These are phyloP conservation scores for Collichthys lucidus DNA, from an alignment of 2,113 vertebrate species.

Conservation along the genomic window DNA sequence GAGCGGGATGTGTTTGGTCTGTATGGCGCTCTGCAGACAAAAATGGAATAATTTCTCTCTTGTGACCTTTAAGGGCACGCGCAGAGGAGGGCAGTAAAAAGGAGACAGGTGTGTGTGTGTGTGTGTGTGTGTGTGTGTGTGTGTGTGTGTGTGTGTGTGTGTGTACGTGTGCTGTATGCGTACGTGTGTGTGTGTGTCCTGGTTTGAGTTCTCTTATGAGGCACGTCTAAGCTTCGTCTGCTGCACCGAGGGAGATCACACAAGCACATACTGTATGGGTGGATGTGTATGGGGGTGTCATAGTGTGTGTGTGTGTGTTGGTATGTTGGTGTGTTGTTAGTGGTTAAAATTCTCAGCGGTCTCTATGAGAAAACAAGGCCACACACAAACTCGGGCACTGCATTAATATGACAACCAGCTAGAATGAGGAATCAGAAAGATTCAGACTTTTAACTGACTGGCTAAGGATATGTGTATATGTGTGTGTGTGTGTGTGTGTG, in stretches of 20 bases:
- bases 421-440: constrained; percentile 30
- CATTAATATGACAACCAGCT: constrained; percentile 59
- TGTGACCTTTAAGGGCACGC: constrained; percentile 63
- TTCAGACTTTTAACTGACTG: constrained; percentile 31
- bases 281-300: constrained; percentile 35
- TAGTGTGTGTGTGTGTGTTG: background rate
- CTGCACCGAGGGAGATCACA: constrained; percentile 72
- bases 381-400: constrained; percentile 67
- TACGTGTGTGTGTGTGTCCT: constrained; percentile 41
- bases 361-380: constrained; percentile 69
- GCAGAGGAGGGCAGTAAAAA: constrained; percentile 78
- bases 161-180: constrained; percentile 8
- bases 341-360: constrained; percentile 69
- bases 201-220: constrained; percentile 81
- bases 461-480: background rate
- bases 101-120: constrained; percentile 52
- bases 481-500: constrained; percentile 24
- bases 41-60: constrained; percentile 43
- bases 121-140: constrained; percentile 1
- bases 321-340: constrained; percentile 46
- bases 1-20: constrained; percentile 17
- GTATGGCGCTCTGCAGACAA: constrained; percentile 38
- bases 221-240: constrained; percentile 85
- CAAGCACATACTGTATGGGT: constrained; percentile 59
- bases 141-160: constrained; percentile 33